Base-by-base conservation (phyloP, 1,140 invertebrate genomes). In the Carposina sasakii region DNA sequence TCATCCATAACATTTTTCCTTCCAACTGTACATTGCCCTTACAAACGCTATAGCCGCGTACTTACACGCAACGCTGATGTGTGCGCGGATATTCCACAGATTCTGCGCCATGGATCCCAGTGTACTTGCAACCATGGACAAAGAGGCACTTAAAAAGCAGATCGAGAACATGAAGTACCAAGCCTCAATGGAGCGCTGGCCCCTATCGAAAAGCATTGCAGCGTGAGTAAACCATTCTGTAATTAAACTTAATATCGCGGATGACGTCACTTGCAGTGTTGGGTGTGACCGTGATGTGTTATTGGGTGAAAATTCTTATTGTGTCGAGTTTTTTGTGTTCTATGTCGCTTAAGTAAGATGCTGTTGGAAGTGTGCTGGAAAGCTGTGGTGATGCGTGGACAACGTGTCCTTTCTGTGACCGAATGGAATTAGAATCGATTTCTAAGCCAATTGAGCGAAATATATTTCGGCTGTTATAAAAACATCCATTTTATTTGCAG, bases 101-200 rank as follows among this genome's bases (percentile, higher is more conserved):
- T 77, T 83, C 79, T 85, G 87, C 87, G 86, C 89, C 86, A 93
- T 94, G 92, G 92, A 94, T 89, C 90, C 93, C 92, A 94, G 93
- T 94, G 91, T 94, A 86, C 89, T 95, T 76, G 91, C 93, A 90
- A 91, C 89, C 90, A 97, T 97, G 95, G 95, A 97, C 88, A 96
- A 96, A 89, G 95, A 96, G 91, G 94, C 94, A 89, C 88, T 97
- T 86, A 95, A 95, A 88, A 96, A 96, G 89, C 95, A 97, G 89
- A 97, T 97, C 79, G 95, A 97, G 85, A 96, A 96, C 87, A 95
- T 97, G 94, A 95, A 96, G 87, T 96, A 96, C 86, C 95, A 97
- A 85, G 94, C 94, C 50, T 92, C 94, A 68, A 97, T 97, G 95
- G 95, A 97, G 87, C 92, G 95, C 84, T 96, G 95, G 95, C 94